Evolutionary conservation across 2,113 vertebrate species (phyloP).

Genomic region (Ursus arctos): DNA sequence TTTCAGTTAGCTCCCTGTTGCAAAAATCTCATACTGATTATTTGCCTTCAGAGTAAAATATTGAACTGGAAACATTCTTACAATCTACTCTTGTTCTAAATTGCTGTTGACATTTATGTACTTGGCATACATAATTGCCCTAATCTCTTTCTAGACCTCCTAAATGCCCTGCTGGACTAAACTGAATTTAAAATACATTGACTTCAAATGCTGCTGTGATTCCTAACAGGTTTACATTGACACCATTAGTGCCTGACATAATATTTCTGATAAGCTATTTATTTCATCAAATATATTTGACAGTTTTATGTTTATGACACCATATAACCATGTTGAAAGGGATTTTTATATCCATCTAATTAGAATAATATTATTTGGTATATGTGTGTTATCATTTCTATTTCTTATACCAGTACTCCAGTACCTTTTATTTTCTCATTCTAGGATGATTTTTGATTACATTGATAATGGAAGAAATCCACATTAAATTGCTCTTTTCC

Average conservation of each 20-base stretch:
- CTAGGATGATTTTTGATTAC: neutral
- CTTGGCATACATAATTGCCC: conserved; percentile 62
- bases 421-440: neutral
- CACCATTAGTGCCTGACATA: neutral
- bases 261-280: neutral
- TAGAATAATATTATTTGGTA: neutral
- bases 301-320: neutral
- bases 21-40: conserved; percentile 64
- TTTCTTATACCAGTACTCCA: neutral
- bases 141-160: conserved; percentile 58
- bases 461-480: neutral
- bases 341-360: neutral
- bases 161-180: conserved; percentile 58
- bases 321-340: neutral
- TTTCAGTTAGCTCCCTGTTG: neutral
- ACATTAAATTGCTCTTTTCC: neutral
- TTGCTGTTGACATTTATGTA: conserved; percentile 68
- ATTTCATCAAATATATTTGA: conserved; percentile 23
- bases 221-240: conserved; percentile 40
- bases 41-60: conserved; percentile 73
- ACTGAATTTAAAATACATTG: conserved; percentile 59
- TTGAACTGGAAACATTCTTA: conserved; percentile 70
- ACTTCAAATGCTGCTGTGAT: conserved; percentile 16
- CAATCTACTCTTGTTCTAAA: conserved; percentile 52
- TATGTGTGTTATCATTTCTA: neutral